These are phyloP conservation scores for Apaloderma vittatum DNA, from an alignment of 2,113 vertebrate species.

Conservation along the genomic window DNA sequence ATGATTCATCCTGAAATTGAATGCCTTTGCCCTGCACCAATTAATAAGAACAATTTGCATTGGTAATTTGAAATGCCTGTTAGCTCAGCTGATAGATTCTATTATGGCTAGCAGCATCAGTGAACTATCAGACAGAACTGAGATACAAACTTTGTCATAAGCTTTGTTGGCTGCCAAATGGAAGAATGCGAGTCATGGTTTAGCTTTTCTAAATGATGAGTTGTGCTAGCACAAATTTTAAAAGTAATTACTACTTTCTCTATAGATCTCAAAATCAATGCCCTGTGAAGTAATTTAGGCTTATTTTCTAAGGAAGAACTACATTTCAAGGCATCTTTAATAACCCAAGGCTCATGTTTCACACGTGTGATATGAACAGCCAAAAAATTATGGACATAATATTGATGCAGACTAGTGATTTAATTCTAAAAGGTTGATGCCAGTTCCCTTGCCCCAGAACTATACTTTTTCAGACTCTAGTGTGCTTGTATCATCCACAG, in stretches of 20 bases:
- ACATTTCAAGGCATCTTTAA: neutral
- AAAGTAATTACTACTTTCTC: neutral
- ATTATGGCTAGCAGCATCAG: neutral
- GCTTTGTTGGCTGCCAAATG: neutral
- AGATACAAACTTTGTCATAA: neutral
- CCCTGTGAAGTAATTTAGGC: neutral
- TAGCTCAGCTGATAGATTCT: neutral
- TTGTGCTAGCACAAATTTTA: neutral
- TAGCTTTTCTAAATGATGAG: neutral
- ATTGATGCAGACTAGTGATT: neutral
- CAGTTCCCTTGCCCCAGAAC: neutral
- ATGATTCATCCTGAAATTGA: neutral
- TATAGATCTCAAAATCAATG: neutral
- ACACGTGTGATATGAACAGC: neutral
- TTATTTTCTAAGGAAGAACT: neutral
- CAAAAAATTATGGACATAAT: neutral
- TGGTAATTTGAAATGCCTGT: neutral
- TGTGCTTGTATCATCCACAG: neutral
- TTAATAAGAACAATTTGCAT: constrained; percentile 41
- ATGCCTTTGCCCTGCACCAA: neutral
- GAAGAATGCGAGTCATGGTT: neutral
- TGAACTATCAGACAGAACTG: neutral
- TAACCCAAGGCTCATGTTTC: neutral
- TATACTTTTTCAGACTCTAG: neutral
- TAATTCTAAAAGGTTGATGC: neutral